These are phyloP conservation scores for Takifugu flavidus DNA, from an alignment of 2,113 vertebrate genomes.

Conservation along the genomic window DNA sequence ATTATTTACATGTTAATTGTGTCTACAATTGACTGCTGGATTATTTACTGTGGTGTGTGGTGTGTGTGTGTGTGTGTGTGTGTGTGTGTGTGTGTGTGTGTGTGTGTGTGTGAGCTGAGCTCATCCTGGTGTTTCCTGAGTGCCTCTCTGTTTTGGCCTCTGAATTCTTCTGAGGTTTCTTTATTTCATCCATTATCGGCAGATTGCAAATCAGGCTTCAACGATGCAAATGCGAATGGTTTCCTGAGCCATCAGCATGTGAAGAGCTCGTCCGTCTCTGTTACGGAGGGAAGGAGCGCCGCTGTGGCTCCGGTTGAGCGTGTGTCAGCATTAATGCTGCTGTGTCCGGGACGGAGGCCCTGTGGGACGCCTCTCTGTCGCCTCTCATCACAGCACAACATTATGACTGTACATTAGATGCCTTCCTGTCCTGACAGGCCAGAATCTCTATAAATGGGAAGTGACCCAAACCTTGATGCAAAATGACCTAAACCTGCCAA, in stretches of 20 bases:
- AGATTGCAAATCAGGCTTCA: background rate
- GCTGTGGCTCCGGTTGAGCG: background rate
- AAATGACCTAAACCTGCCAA: background rate
- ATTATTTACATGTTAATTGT: no score
- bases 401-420: background rate
- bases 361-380: background rate
- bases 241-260: background rate
- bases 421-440: background rate
- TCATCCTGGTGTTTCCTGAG: no score
- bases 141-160: no score
- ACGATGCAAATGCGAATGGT: background rate
- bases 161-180: background rate
- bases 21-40: no score
- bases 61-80: background rate
- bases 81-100: no score
- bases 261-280: background rate
- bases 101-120: no score
- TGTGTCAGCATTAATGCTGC: background rate
- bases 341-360: no score
- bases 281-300: background rate
- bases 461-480: background rate
- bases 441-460: background rate
- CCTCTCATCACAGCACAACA: background rate
- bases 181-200: background rate
- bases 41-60: background rate